A percentile compares a stretch with the other conserved stretches of the same genome.
Conservation (phyloP, 2,797 vertebrate species). For the Galaxias olidus region DNA sequence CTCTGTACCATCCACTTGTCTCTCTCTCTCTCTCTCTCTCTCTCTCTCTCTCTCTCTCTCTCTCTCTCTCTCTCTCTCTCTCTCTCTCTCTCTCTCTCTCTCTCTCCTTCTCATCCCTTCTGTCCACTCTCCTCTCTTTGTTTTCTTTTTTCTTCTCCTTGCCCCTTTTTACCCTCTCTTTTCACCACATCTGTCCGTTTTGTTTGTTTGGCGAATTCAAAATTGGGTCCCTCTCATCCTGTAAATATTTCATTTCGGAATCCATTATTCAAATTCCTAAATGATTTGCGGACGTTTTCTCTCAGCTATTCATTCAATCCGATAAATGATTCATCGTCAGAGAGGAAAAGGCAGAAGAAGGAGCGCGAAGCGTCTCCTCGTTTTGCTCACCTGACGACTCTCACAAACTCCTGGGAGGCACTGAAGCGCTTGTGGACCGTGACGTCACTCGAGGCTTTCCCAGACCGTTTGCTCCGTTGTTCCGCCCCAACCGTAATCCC, state of each 20-base stretch:
- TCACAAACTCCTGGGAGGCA: neutral
- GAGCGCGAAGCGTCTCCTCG: conserved; percentile 46
- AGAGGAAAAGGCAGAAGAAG: conserved; percentile 53
- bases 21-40: neutral
- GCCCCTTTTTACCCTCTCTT: no score
- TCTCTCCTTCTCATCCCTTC: conserved; percentile 7
- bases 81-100: neutral
- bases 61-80: neutral
- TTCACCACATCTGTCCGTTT: conserved; percentile 34
- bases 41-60: conserved; percentile 6
- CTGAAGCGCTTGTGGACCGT: neutral
- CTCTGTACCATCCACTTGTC: neutral
- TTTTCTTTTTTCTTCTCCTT: no score
- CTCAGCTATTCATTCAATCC: conserved; percentile 66
- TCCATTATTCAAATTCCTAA: conserved; percentile 75
- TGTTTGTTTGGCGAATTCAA: conserved; percentile 60
- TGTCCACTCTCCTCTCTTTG: neutral
- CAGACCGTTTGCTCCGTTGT: no score
- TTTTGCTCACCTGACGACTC: conserved; percentile 19
- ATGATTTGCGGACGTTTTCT: conserved; percentile 55
- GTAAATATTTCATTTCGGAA: conserved; percentile 74
- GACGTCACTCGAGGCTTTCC: neutral
- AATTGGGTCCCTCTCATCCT: conserved; percentile 44
- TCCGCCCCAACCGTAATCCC: no score
- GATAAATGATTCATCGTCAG: conserved; percentile 63